phyloP scores from a whole-genome alignment of 2,888 invertebrate genomes.

The Hirtodrosophila trivittata region DNA sequence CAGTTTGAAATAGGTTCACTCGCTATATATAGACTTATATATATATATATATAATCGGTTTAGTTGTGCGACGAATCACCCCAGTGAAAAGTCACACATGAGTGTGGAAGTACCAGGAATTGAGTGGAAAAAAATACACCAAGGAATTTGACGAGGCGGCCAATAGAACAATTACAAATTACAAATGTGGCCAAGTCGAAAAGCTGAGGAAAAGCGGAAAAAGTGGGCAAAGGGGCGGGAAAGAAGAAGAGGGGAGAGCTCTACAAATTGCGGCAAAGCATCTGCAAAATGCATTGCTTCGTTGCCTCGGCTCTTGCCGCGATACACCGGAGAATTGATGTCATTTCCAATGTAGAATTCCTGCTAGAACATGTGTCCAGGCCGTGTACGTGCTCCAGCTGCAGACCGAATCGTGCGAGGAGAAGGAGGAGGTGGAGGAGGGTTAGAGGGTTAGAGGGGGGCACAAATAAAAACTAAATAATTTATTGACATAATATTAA shows the following conservation, averaged over 20 bases:
- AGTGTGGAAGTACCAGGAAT: too few relatives aligned
- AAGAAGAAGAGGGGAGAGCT: too few relatives aligned
- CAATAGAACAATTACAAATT: constrained; percentile 40
- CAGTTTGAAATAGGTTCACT: not conserved
- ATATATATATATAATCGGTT: too few relatives aligned
- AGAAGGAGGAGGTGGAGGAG: not conserved
- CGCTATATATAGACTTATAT: too few relatives aligned
- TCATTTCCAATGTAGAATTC: constrained; percentile 79
- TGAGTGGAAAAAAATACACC: constrained; percentile 17
- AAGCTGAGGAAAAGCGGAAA: too few relatives aligned
- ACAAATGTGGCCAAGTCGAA: constrained; percentile 47
- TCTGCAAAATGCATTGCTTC: constrained; percentile 54
- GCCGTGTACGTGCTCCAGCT: constrained; percentile 64
- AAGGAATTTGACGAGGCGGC: constrained; percentile 29
- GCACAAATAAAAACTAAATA: constrained; percentile 62
- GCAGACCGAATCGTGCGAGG: not conserved
- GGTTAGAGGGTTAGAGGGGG: not conserved
- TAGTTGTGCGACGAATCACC: too few relatives aligned
- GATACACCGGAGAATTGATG: constrained; percentile 77
- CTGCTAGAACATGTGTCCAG: constrained; percentile 82
- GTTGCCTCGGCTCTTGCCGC: constrained; percentile 11
- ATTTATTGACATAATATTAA: constrained; percentile 75
- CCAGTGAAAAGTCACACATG: too few relatives aligned
- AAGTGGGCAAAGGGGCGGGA: too few relatives aligned
- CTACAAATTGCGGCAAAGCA: constrained; percentile 64